These are phyloP conservation scores for Calcarius ornatus DNA, from an alignment of 2,113 vertebrate species.

Conservation along the genomic window DNA sequence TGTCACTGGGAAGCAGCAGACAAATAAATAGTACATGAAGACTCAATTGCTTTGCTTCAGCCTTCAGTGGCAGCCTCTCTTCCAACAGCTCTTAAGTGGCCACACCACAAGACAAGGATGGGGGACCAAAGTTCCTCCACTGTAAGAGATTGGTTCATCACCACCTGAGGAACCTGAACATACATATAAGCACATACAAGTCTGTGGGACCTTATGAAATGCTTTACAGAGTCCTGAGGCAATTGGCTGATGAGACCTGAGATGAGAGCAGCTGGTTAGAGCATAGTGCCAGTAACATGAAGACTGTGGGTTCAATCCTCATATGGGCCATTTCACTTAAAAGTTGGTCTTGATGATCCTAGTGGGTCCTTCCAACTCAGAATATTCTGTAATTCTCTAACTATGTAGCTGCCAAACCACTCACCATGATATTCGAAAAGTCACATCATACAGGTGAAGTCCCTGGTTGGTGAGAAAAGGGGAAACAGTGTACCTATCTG, in stretches of 20 bases:
- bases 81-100: background rate
- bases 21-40: background rate
- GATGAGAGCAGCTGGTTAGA: background rate
- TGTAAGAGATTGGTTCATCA: background rate
- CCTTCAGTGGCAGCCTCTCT: background rate
- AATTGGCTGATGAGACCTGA: background rate
- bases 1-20: background rate
- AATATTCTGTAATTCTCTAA: background rate
- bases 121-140: background rate
- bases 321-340: background rate
- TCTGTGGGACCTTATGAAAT: background rate
- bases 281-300: background rate
- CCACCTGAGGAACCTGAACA: background rate
- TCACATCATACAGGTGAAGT: background rate
- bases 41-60: background rate
- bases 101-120: background rate
- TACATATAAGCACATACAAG: accelerated
- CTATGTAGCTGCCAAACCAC: background rate
- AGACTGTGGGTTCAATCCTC: background rate
- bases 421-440: background rate
- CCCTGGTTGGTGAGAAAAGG: background rate
- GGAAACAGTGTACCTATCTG: background rate
- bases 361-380: background rate
- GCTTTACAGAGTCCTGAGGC: background rate
- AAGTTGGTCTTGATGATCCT: background rate